Evolutionary conservation across 2,113 vertebrate genomes (phyloP).

Genomic region (Hemiprocne comata): DNA sequence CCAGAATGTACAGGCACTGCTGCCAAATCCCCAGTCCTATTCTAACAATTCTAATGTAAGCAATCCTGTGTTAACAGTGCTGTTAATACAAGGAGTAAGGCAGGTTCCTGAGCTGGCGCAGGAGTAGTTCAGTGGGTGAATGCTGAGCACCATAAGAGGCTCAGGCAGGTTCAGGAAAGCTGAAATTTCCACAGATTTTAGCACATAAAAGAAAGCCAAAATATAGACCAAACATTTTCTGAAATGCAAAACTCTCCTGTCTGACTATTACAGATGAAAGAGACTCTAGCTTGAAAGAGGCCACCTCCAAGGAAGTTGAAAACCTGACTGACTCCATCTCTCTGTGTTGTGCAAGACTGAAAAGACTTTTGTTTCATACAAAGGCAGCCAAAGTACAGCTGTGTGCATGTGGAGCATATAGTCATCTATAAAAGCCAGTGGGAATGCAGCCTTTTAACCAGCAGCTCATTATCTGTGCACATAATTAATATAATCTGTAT

Average conservation of each 20-base stretch:
- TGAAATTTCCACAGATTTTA: not conserved
- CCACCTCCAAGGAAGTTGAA: not conserved
- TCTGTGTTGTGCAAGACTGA: not conserved
- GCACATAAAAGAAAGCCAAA: not conserved
- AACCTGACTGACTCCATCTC: not conserved
- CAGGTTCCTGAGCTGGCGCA: not conserved
- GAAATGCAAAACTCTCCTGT: conserved; percentile 11
- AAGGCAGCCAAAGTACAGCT: not conserved
- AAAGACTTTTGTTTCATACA: not conserved
- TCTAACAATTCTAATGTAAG: not conserved
- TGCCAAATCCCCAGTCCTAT: not conserved
- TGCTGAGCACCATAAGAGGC: rapidly evolving
- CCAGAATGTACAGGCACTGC: not conserved
- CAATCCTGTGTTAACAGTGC: not conserved
- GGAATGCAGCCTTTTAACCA: not conserved
- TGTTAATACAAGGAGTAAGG: not conserved
- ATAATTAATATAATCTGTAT: not conserved
- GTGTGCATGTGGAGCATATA: not conserved
- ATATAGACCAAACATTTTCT: not conserved
- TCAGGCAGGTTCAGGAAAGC: not conserved
- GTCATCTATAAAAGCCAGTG: not conserved
- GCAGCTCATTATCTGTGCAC: not conserved
- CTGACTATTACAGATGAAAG: conserved; percentile 6
- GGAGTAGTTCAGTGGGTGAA: not conserved
- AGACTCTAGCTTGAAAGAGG: not conserved